Percentiles rank a stretch among this genome's conserved stretches.
Evolutionary conservation across 2,113 vertebrate genomes (phyloP).

Genomic region (Mesembrinibis cayennensis): DNA sequence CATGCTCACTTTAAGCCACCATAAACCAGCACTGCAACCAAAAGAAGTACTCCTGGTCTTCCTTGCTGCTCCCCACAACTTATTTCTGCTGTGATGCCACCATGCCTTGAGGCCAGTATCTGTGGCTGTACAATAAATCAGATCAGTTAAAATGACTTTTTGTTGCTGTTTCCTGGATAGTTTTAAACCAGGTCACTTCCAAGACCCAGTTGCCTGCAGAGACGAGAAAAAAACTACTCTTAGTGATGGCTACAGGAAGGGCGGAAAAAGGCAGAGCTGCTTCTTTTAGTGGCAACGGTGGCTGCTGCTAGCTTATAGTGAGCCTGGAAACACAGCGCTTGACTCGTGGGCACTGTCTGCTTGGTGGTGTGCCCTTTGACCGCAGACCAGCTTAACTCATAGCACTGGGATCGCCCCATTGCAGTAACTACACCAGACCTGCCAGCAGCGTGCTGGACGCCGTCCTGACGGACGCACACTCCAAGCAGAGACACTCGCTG

Average conservation of each 20-base stretch:
- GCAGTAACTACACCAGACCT: accelerated
- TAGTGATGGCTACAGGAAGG: neutral
- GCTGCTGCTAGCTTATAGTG: neutral
- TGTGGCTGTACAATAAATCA: neutral
- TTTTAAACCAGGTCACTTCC: neutral
- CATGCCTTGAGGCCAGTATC: neutral
- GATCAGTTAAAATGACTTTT: neutral
- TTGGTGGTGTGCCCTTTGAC: neutral
- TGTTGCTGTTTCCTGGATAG: neutral
- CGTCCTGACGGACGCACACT: accelerated
- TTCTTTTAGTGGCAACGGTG: neutral
- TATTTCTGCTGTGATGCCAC: neutral
- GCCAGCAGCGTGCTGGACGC: accelerated
- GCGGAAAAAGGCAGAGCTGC: neutral
- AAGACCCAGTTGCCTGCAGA: neutral
- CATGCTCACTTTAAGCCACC: neutral
- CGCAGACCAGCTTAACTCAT: neutral
- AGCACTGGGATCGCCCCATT: neutral
- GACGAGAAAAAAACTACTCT: neutral
- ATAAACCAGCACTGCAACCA: neutral
- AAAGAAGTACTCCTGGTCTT: neutral
- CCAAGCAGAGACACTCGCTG: neutral
- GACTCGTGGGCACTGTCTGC: neutral
- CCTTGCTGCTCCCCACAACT: accelerated
- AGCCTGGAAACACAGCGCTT: neutral